Conservation (phyloP, 2,888 invertebrate species). For the Priapulus caudatus region DNA sequence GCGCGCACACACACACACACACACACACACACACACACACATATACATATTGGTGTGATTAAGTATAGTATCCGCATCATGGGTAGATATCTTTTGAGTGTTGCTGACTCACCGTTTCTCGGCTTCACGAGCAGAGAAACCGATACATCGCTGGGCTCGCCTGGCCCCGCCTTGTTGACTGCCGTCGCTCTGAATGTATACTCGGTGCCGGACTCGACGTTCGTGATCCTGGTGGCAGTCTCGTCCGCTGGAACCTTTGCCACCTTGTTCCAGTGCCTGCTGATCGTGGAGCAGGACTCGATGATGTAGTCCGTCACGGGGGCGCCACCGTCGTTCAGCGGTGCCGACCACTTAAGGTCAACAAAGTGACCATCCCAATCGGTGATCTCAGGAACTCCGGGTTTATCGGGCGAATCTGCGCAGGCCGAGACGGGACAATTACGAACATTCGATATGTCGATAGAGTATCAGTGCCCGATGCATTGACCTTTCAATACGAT, state of each 20-base stretch:
- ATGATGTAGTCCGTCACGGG: conserved; percentile 31
- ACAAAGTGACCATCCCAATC: conserved; percentile 89
- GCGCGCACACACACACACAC: no score
- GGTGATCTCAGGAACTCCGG: conserved; percentile 74
- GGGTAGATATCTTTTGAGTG: no score
- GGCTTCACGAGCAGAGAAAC: conserved; percentile 78
- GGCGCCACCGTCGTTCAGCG: conserved; percentile 38
- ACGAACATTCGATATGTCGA: no score
- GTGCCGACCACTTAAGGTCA: conserved; percentile 47
- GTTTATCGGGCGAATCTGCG: conserved; percentile 70
- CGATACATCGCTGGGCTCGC: conserved; percentile 80
- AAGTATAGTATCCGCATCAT: no score
- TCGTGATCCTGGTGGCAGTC: conserved; percentile 70
- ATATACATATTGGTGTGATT: no score
- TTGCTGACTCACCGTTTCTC: conserved; percentile 55
- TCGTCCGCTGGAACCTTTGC: conserved; percentile 70
- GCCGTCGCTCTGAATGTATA: conserved; percentile 78
- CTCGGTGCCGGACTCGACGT: conserved; percentile 79
- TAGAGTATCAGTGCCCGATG: no score
- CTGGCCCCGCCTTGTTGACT: conserved; percentile 80
- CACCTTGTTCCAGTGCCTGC: conserved; percentile 66
- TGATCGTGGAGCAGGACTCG: neutral
- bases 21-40: no score
- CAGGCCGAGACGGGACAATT: no score
- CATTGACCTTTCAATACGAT: no score